A percentile compares a stretch with the other conserved stretches of the same genome.
phyloP scores from a whole-genome alignment of 2,888 invertebrate species.

The Agrochola litura region DNA sequence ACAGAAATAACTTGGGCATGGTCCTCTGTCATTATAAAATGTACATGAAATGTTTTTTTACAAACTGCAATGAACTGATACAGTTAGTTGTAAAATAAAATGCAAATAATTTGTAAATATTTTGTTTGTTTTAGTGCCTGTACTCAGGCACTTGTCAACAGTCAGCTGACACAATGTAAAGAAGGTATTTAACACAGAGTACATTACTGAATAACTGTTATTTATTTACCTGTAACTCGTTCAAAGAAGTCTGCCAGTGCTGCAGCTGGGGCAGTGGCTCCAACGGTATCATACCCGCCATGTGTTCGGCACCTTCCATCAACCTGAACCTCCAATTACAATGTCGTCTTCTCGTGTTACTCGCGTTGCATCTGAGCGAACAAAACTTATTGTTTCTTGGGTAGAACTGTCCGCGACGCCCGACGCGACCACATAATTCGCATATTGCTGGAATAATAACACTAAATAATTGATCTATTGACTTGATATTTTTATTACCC shows the following conservation, averaged over 20 bases:
- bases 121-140: neutral
- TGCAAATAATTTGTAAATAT: neutral
- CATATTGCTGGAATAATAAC: slow-evolving; percentile 81
- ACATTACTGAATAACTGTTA: neutral
- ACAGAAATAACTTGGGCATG: neutral
- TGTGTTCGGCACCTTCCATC: slow-evolving; percentile 88
- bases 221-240: slow-evolving; percentile 81
- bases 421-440: slow-evolving; percentile 86
- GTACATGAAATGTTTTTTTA: neutral
- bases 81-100: neutral
- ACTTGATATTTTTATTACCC: slow-evolving; percentile 8
- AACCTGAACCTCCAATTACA: slow-evolving; percentile 85
- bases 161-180: slow-evolving; percentile 25
- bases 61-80: neutral
- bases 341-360: slow-evolving; percentile 74
- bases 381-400: slow-evolving; percentile 84
- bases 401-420: slow-evolving; percentile 84
- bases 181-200: neutral
- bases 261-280: slow-evolving; percentile 88
- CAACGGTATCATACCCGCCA: slow-evolving; percentile 87
- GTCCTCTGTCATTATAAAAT: neutral
- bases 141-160: neutral
- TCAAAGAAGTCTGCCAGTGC: slow-evolving; percentile 85
- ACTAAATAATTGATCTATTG: slow-evolving; percentile 32
- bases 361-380: slow-evolving; percentile 82